Percentiles rank a stretch among this genome's conserved stretches.
Evolutionary conservation across 2,113 vertebrate species (phyloP).

Genomic region (Onychostoma macrolepis): DNA sequence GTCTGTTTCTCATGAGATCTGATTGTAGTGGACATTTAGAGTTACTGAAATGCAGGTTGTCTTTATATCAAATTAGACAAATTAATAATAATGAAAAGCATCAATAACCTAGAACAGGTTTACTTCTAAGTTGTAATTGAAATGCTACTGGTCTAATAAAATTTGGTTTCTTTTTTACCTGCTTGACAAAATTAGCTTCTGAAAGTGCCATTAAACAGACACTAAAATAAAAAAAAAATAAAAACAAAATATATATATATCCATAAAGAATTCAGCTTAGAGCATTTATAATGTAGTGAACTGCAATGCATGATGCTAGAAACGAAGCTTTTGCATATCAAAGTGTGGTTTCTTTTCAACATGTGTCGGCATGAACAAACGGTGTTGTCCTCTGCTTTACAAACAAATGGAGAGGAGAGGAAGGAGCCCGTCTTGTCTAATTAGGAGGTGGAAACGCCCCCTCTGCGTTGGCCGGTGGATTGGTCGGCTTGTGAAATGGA

Average conservation of each 20-base stretch:
- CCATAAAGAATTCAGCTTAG: conserved; percentile 2
- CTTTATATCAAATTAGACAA: background rate
- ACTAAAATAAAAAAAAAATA: background rate
- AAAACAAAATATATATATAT: background rate
- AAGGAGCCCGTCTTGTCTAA: background rate
- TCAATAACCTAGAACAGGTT: background rate
- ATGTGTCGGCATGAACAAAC: conserved; percentile 47
- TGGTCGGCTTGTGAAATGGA: conserved; percentile 80
- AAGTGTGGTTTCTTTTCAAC: conserved; percentile 49
- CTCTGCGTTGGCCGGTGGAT: conserved; percentile 76
- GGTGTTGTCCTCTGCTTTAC: conserved; percentile 46
- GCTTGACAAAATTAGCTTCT: background rate
- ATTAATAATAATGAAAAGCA: background rate
- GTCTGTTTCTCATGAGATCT: background rate
- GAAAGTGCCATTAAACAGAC: conserved; percentile 11
- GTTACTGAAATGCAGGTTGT: background rate
- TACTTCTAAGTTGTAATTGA: background rate
- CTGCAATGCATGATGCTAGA: conserved; percentile 6
- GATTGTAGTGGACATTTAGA: conserved; percentile 3
- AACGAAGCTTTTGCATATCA: conserved; percentile 23
- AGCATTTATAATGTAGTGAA: conserved; percentile 38
- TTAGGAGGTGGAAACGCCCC: conserved; percentile 65
- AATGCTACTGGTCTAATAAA: background rate
- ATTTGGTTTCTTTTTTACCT: background rate
- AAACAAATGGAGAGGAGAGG: conserved; percentile 40